These are phyloP conservation scores for Solea solea DNA, from an alignment of 2,113 vertebrate species.

Conservation along the genomic window DNA sequence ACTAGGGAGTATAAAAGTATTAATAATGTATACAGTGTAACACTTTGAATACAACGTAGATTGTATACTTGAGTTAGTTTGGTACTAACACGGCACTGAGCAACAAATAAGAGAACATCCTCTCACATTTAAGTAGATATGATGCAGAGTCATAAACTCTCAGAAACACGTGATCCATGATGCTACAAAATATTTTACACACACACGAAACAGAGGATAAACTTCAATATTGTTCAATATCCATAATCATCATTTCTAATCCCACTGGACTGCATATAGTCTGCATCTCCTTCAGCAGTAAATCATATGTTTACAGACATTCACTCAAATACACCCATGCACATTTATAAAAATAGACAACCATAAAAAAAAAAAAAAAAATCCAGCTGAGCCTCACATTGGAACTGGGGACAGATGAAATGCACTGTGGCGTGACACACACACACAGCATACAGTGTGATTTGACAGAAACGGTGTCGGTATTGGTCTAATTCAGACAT, in stretches of 20 bases:
- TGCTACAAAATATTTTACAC: slow-evolving; percentile 30
- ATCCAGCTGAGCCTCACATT: slow-evolving; percentile 50
- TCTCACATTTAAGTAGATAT: slow-evolving; percentile 6
- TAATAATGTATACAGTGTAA: too few relatives aligned
- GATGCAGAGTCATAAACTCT: slow-evolving; percentile 12
- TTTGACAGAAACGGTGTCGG: neutral
- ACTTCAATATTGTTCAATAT: slow-evolving; percentile 36
- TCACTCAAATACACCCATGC: slow-evolving; percentile 17
- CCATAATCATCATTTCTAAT: slow-evolving; percentile 27
- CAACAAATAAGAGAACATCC: neutral
- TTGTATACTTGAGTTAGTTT: slow-evolving; percentile 5
- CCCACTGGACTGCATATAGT: slow-evolving; percentile 32
- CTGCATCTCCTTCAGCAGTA: slow-evolving; percentile 17
- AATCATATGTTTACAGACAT: slow-evolving; percentile 32
- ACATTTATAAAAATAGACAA: slow-evolving; percentile 49
- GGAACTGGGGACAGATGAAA: slow-evolving; percentile 58
- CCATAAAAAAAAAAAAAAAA: slow-evolving; percentile 19
- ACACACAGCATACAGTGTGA: slow-evolving; percentile 15
- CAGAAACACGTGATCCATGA: slow-evolving; percentile 32
- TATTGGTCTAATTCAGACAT: too few relatives aligned
- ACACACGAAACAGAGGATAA: slow-evolving; percentile 18
- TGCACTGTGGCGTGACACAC: slow-evolving; percentile 45
- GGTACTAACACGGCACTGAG: neutral
- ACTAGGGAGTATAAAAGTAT: too few relatives aligned
- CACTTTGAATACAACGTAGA: too few relatives aligned